Evolutionary conservation across 2,113 vertebrate genomes (phyloP).

Genomic region (Xenopus tropicalis): UCB_Xtro_10.0 CM004451.2:66633501-66634000

Average conservation of each 20-base stretch:
- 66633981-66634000: neutral
- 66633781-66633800: slow-evolving; percentile 95
- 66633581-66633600: slow-evolving; percentile 79
- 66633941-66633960: slow-evolving; percentile 85
- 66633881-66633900: slow-evolving; percentile 97
- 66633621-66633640: slow-evolving; percentile 82
- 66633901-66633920: slow-evolving; percentile 80
- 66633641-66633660: slow-evolving; percentile 95
- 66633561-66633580: slow-evolving; percentile 88
- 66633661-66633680: slow-evolving; percentile 96
- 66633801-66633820: slow-evolving; percentile 93
- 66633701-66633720: slow-evolving; percentile 99
- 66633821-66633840: slow-evolving; percentile 84
- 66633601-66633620: slow-evolving; percentile 73
- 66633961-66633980: slow-evolving; percentile 30
- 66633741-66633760: slow-evolving; percentile 97
- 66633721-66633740: slow-evolving; percentile 98
- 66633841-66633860: slow-evolving; percentile 81
- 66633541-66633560: slow-evolving; percentile 80
- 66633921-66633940: slow-evolving; percentile 83
- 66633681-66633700: slow-evolving; percentile 95
- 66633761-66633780: slow-evolving; percentile 90
- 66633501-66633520: slow-evolving; percentile 82
- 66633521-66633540: slow-evolving; percentile 91
- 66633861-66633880: slow-evolving; percentile 93